A percentile compares a stretch with the other conserved stretches of the same genome.
phyloP scores from a whole-genome alignment of 2,113 vertebrate species.

The Maccullochella peelii region DNA sequence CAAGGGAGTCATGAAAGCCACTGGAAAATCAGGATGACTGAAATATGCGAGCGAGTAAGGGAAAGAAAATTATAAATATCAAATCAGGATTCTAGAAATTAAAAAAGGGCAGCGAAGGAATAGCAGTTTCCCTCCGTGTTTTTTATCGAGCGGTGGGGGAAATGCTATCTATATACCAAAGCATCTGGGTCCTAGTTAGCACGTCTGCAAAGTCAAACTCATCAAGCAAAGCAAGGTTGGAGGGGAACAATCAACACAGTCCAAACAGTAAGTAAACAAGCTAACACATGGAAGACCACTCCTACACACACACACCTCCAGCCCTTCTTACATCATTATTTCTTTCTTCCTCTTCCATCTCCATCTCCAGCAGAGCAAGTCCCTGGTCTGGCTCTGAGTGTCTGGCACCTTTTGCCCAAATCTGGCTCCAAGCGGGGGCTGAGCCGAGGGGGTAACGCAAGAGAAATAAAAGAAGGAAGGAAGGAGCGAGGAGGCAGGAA shows the following conservation, averaged over 20 bases:
- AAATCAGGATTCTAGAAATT: not conserved
- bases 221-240: constrained; percentile 69
- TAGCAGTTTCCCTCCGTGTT: too few species aligned
- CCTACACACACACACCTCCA: constrained; percentile 36
- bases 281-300: constrained; percentile 59
- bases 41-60: not conserved
- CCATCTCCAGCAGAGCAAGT: constrained; percentile 70
- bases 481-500: constrained; percentile 65
- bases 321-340: constrained; percentile 71
- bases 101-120: not conserved
- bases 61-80: not conserved
- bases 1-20: not conserved
- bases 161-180: not conserved
- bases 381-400: constrained; percentile 67
- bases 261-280: constrained; percentile 73
- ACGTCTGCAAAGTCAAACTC: constrained; percentile 65
- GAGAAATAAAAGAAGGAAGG: constrained; percentile 48
- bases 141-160: not conserved
- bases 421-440: constrained; percentile 59
- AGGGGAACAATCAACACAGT: constrained; percentile 69
- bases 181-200: constrained; percentile 61
- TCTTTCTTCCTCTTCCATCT: constrained; percentile 43
- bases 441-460: constrained; percentile 39
- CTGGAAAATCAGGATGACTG: not conserved
- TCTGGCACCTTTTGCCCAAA: constrained; percentile 84